Conservation (phyloP, 2,888 invertebrate genomes). For the Drosophila fulvimacula region DNA sequence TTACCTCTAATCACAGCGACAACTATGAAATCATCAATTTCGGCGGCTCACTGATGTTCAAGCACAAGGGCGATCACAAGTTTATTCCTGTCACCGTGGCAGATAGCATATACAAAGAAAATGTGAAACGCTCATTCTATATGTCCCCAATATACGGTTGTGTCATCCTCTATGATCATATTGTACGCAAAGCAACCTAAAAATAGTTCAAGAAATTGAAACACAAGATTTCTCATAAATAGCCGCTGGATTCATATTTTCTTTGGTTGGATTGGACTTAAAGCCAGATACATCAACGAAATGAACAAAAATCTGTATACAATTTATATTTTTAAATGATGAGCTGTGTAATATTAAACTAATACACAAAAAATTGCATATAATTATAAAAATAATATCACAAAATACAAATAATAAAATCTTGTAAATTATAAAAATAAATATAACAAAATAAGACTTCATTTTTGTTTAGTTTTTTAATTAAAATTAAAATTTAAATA, state of each 20-base stretch:
- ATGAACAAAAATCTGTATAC: neutral
- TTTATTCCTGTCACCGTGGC: conserved; percentile 43
- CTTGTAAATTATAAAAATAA: no score
- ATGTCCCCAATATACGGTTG: conserved; percentile 33
- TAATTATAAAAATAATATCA: no score
- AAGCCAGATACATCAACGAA: neutral
- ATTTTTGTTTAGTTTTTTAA: no score
- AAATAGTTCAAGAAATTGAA: neutral
- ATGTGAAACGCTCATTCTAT: conserved; percentile 16
- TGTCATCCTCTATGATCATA: conserved; percentile 53
- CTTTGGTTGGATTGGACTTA: neutral
- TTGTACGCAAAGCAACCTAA: conserved; percentile 48
- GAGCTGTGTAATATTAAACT: neutral
- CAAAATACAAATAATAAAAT: no score
- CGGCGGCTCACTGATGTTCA: conserved; percentile 36
- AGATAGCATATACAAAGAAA: conserved; percentile 12
- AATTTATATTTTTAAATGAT: neutral
- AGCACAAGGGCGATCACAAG: conserved; percentile 57
- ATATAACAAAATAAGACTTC: no score
- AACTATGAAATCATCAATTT: conserved; percentile 42
- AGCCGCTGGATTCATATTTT: neutral
- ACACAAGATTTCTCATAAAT: neutral
- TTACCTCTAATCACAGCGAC: conserved; percentile 37
- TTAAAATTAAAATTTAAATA: no score
- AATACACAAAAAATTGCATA: no score